A percentile compares a stretch with the other conserved stretches of the same genome.
These are phyloP conservation scores for Mastomys natalensis DNA, from an alignment of 2,113 vertebrate genomes.

Conservation along the genomic window DNA sequence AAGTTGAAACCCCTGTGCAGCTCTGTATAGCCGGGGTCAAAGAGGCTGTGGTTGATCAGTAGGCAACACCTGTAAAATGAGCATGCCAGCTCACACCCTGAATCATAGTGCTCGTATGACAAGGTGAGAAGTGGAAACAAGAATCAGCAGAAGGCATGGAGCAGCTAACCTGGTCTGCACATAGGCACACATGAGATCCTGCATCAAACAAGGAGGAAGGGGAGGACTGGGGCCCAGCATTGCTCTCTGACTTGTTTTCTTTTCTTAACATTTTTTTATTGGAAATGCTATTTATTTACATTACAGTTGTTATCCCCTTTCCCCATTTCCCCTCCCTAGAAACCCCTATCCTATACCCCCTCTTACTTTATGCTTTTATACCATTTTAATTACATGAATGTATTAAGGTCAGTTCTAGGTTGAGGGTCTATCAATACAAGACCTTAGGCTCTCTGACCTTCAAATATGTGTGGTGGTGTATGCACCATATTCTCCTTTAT, in stretches of 20 bases:
- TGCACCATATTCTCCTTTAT: not conserved
- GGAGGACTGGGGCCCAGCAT: too few species aligned
- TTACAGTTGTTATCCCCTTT: too few species aligned
- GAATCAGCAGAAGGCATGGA: not conserved
- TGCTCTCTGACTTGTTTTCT: not conserved
- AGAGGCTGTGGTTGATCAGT: not conserved
- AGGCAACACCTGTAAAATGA: not conserved
- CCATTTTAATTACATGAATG: too few species aligned
- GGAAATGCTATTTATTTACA: too few species aligned
- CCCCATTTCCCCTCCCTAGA: too few species aligned
- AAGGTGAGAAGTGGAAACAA: not conserved
- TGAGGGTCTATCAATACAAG: too few species aligned
- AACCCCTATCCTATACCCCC: too few species aligned
- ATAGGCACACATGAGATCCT: not conserved
- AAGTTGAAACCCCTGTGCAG: not conserved
- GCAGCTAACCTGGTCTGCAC: not conserved
- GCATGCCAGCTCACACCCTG: not conserved
- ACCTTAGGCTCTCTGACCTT: not conserved
- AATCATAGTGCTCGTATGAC: not conserved
- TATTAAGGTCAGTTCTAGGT: too few species aligned
- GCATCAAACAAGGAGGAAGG: not conserved
- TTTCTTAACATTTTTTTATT: too few species aligned
- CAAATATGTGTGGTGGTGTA: too few species aligned
- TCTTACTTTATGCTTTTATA: too few species aligned
- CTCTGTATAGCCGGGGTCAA: not conserved